Conservation (phyloP, 2,888 invertebrate species). For the Drosophila mulleri region DNA sequence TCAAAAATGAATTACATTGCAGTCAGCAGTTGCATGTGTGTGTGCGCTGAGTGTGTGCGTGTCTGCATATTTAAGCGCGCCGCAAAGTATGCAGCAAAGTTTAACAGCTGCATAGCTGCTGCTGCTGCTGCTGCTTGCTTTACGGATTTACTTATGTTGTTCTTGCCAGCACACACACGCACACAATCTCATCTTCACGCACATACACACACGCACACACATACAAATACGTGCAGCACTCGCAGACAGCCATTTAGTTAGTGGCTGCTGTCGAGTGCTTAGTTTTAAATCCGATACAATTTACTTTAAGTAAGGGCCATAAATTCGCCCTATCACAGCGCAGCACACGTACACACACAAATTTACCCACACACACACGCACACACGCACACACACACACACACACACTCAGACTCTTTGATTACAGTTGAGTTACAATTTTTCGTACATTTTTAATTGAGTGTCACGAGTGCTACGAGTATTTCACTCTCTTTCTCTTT, state of each 20-base stretch:
- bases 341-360: conserved; percentile 1
- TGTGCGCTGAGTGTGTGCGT: conserved; percentile 22
- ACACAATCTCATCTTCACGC: not conserved
- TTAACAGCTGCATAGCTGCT: conserved; percentile 63
- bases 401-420: conserved; percentile 18
- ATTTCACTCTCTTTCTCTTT: conserved; percentile 1
- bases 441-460: conserved; percentile 58
- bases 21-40: conserved; percentile 34
- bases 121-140: conserved; percentile 45
- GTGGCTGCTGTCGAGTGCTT: conserved; percentile 62
- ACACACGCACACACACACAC: not conserved
- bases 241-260: conserved; percentile 64
- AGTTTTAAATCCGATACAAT: conserved; percentile 69
- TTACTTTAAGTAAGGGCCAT: conserved; percentile 64
- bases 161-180: conserved; percentile 36
- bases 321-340: conserved; percentile 51
- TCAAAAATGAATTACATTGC: conserved; percentile 73
- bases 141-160: conserved; percentile 65
- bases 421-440: conserved; percentile 29
- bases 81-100: conserved; percentile 75
- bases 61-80: conserved; percentile 68
- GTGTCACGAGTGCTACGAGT: conserved; percentile 25
- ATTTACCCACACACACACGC: conserved; percentile 1
- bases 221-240: not conserved
- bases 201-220: not conserved